Evolutionary conservation across 2,888 invertebrate species (phyloP), one percentile per base, ranked within the genome.

Genomic region (Sphaerophoria taeniata): DNA sequence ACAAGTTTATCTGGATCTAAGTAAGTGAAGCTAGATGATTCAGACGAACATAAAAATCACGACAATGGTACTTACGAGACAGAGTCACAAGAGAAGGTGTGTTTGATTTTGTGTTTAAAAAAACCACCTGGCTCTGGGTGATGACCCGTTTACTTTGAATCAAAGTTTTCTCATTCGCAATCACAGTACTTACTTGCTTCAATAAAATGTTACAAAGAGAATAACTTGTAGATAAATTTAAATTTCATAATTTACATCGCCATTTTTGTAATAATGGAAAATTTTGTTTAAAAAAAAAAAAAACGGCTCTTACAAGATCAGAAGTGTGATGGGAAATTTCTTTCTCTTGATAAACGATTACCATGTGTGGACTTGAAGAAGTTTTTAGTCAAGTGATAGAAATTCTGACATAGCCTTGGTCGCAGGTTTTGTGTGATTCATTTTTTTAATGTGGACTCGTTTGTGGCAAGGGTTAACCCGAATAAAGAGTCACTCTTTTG

Each of bases 111-210:
- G 16, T n/a, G 34, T 67, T 43, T 51, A 73, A 69, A 16, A 47
- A 69, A 58, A 71, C 14, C 60, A 49, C 67, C 67, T 69, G 51
- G 36, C 47, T 45, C 63, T 79, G 80, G 75, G 56, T 80, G 75
- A 72, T 84, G 84, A 84, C 84, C 84, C 75, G 39, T 61, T 79
- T 84, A 51, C 51, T 65, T 24, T 51, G 73, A 63, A 63, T 61
- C 36, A 61, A 16, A 12, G 43, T 55, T 45, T 61, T 6, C 39
- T 5, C 4, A 39, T 9, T 6, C 16, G 24, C n/a, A 60, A 24
- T 60, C 65, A n/a, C 67, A 61, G 39, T 53, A 53, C 34, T n/a
- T n/a, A n/a, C n/a, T n/a, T n/a, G n/a, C n/a, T 39, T 36, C 65
- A 33, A 45, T 49, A 36, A 74, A 16, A 45, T 9, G 55, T 56